Evolutionary conservation across 1,140 invertebrate genomes (phyloP), one percentile per base, ranked within the genome.

Genomic region (Drosophila murphyi): DNA sequence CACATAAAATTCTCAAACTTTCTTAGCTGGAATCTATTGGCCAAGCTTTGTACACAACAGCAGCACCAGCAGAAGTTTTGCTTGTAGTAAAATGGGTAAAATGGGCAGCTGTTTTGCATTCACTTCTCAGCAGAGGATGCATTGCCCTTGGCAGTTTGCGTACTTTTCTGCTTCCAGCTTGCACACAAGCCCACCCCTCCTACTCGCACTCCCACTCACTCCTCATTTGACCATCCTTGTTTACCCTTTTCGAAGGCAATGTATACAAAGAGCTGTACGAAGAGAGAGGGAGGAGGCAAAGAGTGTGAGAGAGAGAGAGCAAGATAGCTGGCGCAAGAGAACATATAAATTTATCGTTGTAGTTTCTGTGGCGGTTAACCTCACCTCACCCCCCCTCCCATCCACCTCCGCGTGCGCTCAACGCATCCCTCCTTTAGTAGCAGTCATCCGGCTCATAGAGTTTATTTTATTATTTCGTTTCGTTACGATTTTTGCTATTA

Each of bases 401-500:
- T n/a, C 41, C 34, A 8, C 29, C 6, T 5, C 59, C 7, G 20
- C 3, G 32, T 3, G 5, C 12, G 4, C 29, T 2, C n/a, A 7
- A 3, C 20, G 37, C 37, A 8, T 48, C 52, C 20, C 59, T 62
- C 48, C 65, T 56, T 47, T 48, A 62, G 63, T 47, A 34, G 51
- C 41, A 51, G 72, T 74, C 72, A 74, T 74, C 57, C 72, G 72
- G 68, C 67, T 75, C 82, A 88, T 83, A 80, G 81, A 88, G 83
- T 88, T 88, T 89, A 88, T 88, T 82, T 82, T 73, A 62, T 73
- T 61, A 89, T 88, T 83, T 89, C 85, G 77, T 88, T 88, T 88
- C 85, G 83, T 89, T 88, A 88, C 83, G 83, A 88, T 88, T 89
- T 87, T 88, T 88, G 80, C 83, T 88, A 88, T 89, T 85, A 85